Base-by-base conservation (phyloP, 2,113 vertebrate species). In the Tamias sibiricus region DNA sequence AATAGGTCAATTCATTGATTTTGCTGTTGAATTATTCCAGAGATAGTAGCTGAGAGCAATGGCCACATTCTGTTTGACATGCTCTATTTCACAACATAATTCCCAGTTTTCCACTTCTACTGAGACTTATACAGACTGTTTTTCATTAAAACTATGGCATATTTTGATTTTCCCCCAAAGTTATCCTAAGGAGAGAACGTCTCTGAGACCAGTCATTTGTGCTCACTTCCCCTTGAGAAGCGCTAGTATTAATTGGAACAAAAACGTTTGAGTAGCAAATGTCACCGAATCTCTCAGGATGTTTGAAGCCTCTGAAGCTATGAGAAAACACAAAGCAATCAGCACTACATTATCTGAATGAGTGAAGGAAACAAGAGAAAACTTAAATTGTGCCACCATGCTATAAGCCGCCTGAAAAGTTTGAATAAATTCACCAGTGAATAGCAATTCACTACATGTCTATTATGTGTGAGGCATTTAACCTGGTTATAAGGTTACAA, bases 221-320 rank as follows among this genome's bases (percentile, higher is more conserved):
- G 96, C 32, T 91, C 13, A 42, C 24, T 93, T n/a, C 87, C 95
- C 49, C 96, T 97, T 94, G 96, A 96, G 96, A 96, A 93, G 19
- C 44, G 75, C 92, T 87, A 69, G 69, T 80, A 96, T 97, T 97
- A 98, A 97, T 68, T 97, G 96, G 91, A 96, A 97, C 93, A 98
- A 97, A 98, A 97, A 92, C 77, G 91, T 97, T 98, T 97, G 95
- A 96, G 95, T 87, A 97, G 97, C 37, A 95, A 98, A 97, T 97
- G 96, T 96, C 96, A 96, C 19, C 77, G 92, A 95, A 72, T 97
- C 97, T 96, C 97, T 91, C 69, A 84, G 95, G 97, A 97, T 91
- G 26, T n/a, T 83, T 87, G 72, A 87, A 94, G 87, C 22, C 62
- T 94, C 57, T 77, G 89, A 19, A 91, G 83, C 44, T 52, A 72